Conservation (phyloP, 2,888 invertebrate genomes). For the Cylloceria caligata region DNA sequence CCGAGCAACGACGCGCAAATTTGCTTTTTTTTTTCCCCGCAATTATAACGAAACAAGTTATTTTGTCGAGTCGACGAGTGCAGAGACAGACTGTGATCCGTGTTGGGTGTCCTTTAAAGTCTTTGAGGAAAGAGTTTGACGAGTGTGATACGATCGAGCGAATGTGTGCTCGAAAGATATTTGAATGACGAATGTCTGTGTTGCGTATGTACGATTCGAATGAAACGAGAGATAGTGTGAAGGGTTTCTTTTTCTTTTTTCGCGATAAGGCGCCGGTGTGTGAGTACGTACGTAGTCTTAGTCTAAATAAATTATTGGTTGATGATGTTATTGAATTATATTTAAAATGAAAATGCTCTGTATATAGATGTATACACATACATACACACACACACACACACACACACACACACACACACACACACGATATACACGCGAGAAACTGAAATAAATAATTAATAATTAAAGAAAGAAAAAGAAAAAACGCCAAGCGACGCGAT, state of each 20-base stretch:
- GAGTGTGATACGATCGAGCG: constrained; percentile 70
- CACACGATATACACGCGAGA: constrained; percentile 55
- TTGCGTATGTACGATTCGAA: constrained; percentile 31
- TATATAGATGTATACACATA: constrained; percentile 81
- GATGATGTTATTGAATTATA: constrained; percentile 83
- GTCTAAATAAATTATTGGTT: constrained; percentile 82
- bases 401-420: constrained; percentile 76
- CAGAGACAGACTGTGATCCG: constrained; percentile 84
- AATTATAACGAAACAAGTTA: constrained; percentile 40
- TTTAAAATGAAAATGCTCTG: constrained; percentile 76
- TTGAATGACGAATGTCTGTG: constrained; percentile 38
- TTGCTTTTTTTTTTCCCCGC: constrained; percentile 38
- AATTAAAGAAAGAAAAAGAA: constrained; percentile 46
- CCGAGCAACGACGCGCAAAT: constrained; percentile 24
- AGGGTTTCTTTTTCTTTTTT: constrained; percentile 44
- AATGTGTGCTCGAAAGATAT: constrained; percentile 67
- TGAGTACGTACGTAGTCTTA: constrained; percentile 71
- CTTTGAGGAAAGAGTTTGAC: constrained; percentile 69
- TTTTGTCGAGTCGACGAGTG: constrained; percentile 76
- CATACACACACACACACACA: constrained; percentile 70
- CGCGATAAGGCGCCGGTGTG: constrained; percentile 57
- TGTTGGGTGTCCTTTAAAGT: constrained; percentile 82
- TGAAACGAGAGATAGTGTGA: constrained; percentile 39
- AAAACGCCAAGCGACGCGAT: constrained; percentile 41
- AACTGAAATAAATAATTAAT: constrained; percentile 59